These are phyloP conservation scores for Periophthalmus modestus DNA, from an alignment of 2,113 vertebrate genomes.

Conservation along the genomic window DNA sequence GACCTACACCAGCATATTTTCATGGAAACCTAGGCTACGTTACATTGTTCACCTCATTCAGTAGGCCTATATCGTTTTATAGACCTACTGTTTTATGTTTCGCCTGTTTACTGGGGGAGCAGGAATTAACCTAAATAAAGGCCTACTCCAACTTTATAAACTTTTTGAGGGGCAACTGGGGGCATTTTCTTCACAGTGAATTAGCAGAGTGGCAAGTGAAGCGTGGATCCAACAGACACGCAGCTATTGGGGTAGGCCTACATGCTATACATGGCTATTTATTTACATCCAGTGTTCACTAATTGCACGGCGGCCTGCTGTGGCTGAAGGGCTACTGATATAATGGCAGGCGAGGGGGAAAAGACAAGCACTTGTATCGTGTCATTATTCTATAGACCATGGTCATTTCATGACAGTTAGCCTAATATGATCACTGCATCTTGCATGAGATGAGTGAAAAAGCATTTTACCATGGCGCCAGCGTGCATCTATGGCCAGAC, in stretches of 20 bases:
- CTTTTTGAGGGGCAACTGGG: neutral
- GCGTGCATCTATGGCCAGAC: slow-evolving; percentile 25
- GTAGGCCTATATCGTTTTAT: no score
- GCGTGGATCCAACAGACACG: neutral
- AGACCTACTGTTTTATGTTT: no score
- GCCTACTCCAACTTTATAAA: no score
- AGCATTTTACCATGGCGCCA: slow-evolving; percentile 18
- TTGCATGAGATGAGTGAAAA: slow-evolving; percentile 4
- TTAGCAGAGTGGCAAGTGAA: neutral
- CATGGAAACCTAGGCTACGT: no score
- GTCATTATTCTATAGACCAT: neutral
- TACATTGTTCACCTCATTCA: no score
- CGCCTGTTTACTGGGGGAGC: no score
- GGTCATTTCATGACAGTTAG: slow-evolving; percentile 7
- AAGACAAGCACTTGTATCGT: slow-evolving; percentile 11
- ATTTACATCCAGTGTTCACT: slow-evolving; percentile 7
- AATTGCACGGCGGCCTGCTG: neutral
- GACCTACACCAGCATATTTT: no score
- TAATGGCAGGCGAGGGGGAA: neutral
- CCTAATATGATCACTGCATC: slow-evolving; percentile 11
- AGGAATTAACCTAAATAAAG: no score
- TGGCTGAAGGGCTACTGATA: slow-evolving; percentile 2
- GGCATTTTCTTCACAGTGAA: neutral
- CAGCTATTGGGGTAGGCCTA: neutral
- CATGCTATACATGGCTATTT: neutral